A percentile compares a stretch with the other conserved stretches of the same genome.
phyloP scores from a whole-genome alignment of 2,797 vertebrate species.

The Takifugu ocellatus region DNA sequence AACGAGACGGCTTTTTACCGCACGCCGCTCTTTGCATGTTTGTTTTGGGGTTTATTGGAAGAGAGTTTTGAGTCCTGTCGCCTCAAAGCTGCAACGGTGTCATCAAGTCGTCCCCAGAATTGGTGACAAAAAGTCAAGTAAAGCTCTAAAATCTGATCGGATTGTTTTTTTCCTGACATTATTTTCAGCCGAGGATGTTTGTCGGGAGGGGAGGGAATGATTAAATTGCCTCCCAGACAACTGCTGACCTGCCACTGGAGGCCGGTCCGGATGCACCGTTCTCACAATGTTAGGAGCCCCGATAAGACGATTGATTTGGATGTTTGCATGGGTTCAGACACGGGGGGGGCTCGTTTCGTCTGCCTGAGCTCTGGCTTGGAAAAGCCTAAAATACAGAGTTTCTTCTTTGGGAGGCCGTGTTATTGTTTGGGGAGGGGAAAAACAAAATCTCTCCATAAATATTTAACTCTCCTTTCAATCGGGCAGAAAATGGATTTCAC shows the following conservation, averaged over 20 bases:
- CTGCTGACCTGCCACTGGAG: neutral
- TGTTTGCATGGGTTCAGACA: neutral
- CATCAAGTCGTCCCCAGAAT: neutral
- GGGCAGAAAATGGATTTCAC: neutral
- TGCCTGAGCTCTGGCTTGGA: neutral
- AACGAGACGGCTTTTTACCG: slow-evolving; percentile 30
- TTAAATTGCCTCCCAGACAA: neutral
- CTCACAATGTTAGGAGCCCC: neutral
- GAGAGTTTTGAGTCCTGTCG: slow-evolving; percentile 1
- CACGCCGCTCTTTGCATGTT: neutral
- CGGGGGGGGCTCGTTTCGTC: neutral
- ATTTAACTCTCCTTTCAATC: neutral
- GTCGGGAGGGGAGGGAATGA: neutral
- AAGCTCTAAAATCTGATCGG: neutral
- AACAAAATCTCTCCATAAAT: neutral
- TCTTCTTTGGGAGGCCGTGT: neutral
- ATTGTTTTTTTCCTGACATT: neutral
- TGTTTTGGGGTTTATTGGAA: too few species aligned
- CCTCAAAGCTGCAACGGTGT: slow-evolving; percentile 4
- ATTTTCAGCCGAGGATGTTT: neutral
- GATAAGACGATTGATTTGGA: neutral
- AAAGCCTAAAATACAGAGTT: neutral
- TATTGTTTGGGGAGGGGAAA: neutral
- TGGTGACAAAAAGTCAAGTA: neutral
- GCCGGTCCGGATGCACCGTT: neutral